A percentile compares a stretch with the other conserved stretches of the same genome.
These are phyloP conservation scores for Microplitis demolitor DNA, from an alignment of 1,140 invertebrate genomes.

Conservation along the genomic window DNA sequence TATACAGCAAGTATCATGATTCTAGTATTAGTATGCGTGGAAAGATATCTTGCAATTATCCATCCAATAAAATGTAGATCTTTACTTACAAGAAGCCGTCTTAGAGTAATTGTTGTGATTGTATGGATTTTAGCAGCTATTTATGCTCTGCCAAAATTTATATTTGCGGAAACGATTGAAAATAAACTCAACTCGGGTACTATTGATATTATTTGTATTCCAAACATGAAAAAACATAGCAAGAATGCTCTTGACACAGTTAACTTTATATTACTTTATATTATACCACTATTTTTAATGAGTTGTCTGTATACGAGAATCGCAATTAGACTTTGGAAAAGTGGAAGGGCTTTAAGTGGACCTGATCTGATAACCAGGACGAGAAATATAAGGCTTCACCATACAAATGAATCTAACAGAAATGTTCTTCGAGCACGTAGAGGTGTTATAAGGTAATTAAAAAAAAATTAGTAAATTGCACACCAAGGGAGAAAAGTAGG, in stretches of 20 bases:
- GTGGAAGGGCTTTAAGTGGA: conserved; percentile 41
- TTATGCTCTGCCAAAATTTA: conserved; percentile 77
- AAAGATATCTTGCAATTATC: conserved; percentile 81
- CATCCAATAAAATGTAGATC: conserved; percentile 81
- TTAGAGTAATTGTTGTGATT: conserved; percentile 72
- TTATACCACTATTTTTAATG: conserved; percentile 75
- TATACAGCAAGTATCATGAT: conserved; percentile 84
- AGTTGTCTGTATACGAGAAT: conserved; percentile 72
- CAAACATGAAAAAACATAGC: conserved; percentile 75
- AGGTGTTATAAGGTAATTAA: conserved; percentile 66
- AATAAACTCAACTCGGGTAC: conserved; percentile 64
- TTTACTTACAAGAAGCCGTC: conserved; percentile 71
- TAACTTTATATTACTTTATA: conserved; percentile 77
- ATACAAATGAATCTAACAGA: conserved; percentile 68
- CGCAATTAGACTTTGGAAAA: conserved; percentile 74
- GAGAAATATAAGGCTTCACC: conserved; percentile 45
- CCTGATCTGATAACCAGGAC: conserved; percentile 36
- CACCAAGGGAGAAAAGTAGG: too few species aligned
- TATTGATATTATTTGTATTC: conserved; percentile 74
- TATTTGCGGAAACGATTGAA: conserved; percentile 73
- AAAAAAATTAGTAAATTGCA: neutral
- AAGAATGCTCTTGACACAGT: conserved; percentile 76
- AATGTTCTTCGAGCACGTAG: conserved; percentile 72
- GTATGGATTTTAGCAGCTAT: conserved; percentile 79
- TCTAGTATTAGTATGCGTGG: conserved; percentile 80